Evolutionary conservation across 2,113 vertebrate species (phyloP).

Genomic region (Siniperca chuatsi): DNA sequence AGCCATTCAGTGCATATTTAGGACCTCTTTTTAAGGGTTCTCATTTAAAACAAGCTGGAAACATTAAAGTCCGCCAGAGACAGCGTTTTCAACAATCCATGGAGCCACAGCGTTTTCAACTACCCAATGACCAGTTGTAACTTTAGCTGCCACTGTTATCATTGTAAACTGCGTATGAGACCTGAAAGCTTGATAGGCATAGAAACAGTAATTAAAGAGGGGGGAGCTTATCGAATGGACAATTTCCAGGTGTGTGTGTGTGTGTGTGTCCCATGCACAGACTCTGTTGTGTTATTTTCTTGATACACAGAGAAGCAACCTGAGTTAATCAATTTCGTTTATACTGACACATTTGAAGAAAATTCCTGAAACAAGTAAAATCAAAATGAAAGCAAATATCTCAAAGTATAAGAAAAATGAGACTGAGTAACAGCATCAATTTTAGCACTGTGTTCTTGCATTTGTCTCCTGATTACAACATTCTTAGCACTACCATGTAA

Average conservation of each 20-base stretch:
- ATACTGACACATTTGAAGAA: background rate
- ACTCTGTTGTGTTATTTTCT: background rate
- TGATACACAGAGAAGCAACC: background rate
- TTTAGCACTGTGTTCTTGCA: background rate
- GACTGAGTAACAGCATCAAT: background rate
- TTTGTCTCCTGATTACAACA: conserved; percentile 16
- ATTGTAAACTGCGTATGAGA: too few species aligned
- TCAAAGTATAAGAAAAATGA: background rate
- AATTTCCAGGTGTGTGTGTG: background rate
- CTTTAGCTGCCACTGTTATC: too few species aligned
- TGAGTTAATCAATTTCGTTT: background rate
- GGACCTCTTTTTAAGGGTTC: too few species aligned
- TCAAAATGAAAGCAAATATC: background rate
- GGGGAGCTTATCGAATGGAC: background rate
- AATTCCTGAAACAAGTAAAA: background rate
- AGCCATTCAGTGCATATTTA: too few species aligned
- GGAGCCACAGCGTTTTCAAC: too few species aligned
- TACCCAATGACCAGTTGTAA: too few species aligned
- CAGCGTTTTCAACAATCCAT: too few species aligned
- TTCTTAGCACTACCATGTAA: conserved; percentile 11
- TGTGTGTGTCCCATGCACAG: background rate
- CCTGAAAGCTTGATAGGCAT: too few species aligned
- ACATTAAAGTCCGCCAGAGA: too few species aligned
- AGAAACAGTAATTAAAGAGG: too few species aligned
- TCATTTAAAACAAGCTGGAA: too few species aligned